Percentiles rank a stretch among this genome's conserved stretches.
Evolutionary conservation across 2,797 vertebrate genomes (phyloP).

Genomic region (Sternarchorhynchus goeldii): DNA sequence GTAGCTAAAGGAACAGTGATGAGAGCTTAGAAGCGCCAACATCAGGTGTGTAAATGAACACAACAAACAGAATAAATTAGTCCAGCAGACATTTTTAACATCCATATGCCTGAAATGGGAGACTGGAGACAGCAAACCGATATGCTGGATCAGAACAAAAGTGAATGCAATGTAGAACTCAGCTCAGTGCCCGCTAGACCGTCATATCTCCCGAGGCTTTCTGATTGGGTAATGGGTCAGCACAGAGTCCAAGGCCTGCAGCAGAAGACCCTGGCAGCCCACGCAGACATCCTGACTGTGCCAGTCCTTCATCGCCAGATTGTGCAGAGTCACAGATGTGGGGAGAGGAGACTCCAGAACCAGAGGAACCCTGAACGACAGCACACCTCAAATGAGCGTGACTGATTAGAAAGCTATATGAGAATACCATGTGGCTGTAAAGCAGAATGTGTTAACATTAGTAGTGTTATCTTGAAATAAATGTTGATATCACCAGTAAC

Average conservation of each 20-base stretch:
- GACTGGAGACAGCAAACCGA: neutral
- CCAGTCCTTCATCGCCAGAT: conserved; percentile 61
- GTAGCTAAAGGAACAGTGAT: conserved; percentile 34
- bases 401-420: no score
- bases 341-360: conserved; percentile 46
- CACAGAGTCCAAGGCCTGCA: conserved; percentile 49
- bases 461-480: no score
- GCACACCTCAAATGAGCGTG: neutral
- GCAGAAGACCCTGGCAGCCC: conserved; percentile 51
- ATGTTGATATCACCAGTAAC: no score
- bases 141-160: no score
- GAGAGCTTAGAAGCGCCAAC: conserved; percentile 29
- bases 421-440: no score
- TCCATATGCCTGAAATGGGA: neutral
- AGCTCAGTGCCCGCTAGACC: neutral
- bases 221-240: conserved; percentile 17
- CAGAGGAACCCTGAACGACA: conserved; percentile 57
- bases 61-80: neutral
- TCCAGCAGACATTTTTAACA: neutral
- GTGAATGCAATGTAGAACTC: neutral
- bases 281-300: conserved; percentile 61
- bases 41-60: neutral
- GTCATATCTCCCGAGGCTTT: conserved; percentile 57
- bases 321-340: conserved; percentile 16
- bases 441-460: no score